Evolutionary conservation across 2,113 vertebrate species (phyloP), one percentile per base, ranked within the genome.

Genomic region (Setophaga petechia): DNA sequence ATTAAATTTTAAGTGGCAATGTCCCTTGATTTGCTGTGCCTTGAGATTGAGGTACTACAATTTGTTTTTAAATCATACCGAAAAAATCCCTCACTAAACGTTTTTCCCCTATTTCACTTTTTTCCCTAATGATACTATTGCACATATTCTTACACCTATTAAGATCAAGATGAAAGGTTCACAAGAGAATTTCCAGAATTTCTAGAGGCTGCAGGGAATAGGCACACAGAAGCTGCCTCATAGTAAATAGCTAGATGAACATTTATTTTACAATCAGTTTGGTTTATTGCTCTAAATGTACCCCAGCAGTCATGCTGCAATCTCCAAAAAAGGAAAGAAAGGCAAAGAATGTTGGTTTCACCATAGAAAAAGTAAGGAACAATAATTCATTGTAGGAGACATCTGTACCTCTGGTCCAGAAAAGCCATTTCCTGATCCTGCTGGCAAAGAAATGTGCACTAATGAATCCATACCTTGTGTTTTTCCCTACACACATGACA

Each of bases 61-160:
- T 0, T 0, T n/a, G 6, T 49, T 87, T 83, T 88, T 30, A 76
- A 90, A 61, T 54, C 3, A 73, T 21, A 35, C 6, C 1, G 22
- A 76, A 71, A 31, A 27, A 17, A 2, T 3, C 6, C 5, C 27
- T 47, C 21, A 28, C 12, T 37, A 46, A 51, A 54, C 2, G 3
- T 41, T 18, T 28, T 13, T 7, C 1, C 0, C 9, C 12, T 3
- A 7, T 33, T 17, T 25, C 80, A 58, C 28, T 58, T 1, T 55
- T 85, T 85, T 61, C 7, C 24, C 28, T 52, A 65, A 52, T 28
- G 13, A 76, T 54, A 31, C 17, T 5, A 5, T 76, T 65, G 44
- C 11, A 39, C 9, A 0, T 30, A n/a, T 65, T 75, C 77, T 79
- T 63, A 55, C 2, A n/a, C n/a, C 37, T 66, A 31, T 15, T 43